A percentile compares a stretch with the other conserved stretches of the same genome.
These are phyloP conservation scores for Caenorhabditis doughertyi DNA, from an alignment of 2,888 invertebrate species.

Conservation along the genomic window DNA sequence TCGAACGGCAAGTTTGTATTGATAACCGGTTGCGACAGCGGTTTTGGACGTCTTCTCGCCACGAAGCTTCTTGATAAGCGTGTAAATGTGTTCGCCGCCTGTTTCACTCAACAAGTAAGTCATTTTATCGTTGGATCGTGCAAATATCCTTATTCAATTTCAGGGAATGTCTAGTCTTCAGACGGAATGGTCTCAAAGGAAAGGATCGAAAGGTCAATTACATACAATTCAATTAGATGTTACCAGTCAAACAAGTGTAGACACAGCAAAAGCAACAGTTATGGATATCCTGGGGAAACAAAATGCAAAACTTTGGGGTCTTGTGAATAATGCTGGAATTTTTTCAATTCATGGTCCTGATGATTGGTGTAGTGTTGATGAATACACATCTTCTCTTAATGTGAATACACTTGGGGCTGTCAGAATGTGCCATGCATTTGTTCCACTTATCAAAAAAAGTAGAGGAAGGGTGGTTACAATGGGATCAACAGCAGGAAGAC, in stretches of 20 bases:
- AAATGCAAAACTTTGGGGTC: conserved; percentile 94
- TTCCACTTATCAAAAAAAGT: conserved; percentile 76
- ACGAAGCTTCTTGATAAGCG: conserved; percentile 86
- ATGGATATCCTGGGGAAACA: conserved; percentile 65
- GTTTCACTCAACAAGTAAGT: conserved; percentile 84
- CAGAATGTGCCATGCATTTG: conserved; percentile 77
- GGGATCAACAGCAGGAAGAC: conserved; percentile 83
- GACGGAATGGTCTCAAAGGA: conserved; percentile 27
- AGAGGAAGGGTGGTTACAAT: conserved; percentile 84
- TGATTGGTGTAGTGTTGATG: conserved; percentile 92
- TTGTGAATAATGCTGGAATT: conserved; percentile 93
- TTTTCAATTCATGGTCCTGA: conserved; percentile 92
- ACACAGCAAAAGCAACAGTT: conserved; percentile 88
- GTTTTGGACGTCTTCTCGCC: conserved; percentile 83
- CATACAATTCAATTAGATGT: conserved; percentile 86
- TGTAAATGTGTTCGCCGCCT: conserved; percentile 89
- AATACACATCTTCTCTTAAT: conserved; percentile 86
- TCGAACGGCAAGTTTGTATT: conserved; percentile 66
- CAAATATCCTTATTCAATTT: conserved; percentile 1
- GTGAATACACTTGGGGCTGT: conserved; percentile 89
- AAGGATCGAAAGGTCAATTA: conserved; percentile 77
- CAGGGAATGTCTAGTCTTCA: conserved; percentile 63
- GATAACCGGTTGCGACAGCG: conserved; percentile 75
- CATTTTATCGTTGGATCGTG: no score
- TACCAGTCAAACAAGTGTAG: conserved; percentile 87